Conservation (phyloP, 2,888 invertebrate genomes). For the Eupeodes luniger region DNA sequence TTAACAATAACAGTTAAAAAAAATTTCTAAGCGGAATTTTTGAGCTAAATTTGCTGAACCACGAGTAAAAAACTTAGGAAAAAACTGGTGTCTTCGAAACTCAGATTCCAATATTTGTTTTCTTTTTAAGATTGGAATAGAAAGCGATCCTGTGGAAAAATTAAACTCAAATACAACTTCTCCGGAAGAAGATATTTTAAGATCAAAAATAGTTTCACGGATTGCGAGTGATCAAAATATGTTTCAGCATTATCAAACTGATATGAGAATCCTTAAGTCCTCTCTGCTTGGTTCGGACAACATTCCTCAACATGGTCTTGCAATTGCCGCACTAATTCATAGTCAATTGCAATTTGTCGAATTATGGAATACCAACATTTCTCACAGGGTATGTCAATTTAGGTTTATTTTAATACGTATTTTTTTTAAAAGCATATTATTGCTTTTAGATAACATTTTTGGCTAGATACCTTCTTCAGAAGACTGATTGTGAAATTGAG, state of each 20-base stretch:
- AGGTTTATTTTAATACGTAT: not conserved
- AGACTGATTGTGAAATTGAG: slow-evolving; percentile 51
- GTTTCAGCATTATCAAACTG: slow-evolving; percentile 50
- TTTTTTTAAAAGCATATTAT: not conserved
- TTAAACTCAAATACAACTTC: not conserved
- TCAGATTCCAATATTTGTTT: not conserved
- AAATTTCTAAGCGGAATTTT: no score
- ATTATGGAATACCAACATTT: slow-evolving; percentile 68
- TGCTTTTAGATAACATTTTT: slow-evolving; percentile 55
- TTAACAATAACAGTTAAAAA: no score
- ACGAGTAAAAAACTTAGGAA: no score
- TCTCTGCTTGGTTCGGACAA: slow-evolving; percentile 8
- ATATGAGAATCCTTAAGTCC: slow-evolving; percentile 54
- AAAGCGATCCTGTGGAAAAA: slow-evolving; percentile 26
- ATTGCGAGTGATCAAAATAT: slow-evolving; percentile 56
- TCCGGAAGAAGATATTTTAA: slow-evolving; percentile 18
- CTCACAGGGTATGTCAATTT: slow-evolving; percentile 58
- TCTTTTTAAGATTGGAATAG: slow-evolving; percentile 51
- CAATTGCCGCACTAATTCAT: slow-evolving; percentile 74
- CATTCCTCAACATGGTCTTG: slow-evolving; percentile 48
- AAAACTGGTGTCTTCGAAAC: no score
- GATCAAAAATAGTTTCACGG: slow-evolving; percentile 14
- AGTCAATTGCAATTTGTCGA: slow-evolving; percentile 71
- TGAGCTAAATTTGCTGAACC: no score
- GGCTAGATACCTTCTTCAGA: slow-evolving; percentile 59